Base-by-base conservation (phyloP, 2,888 invertebrate genomes). In the Hermodice carunculata region DNA sequence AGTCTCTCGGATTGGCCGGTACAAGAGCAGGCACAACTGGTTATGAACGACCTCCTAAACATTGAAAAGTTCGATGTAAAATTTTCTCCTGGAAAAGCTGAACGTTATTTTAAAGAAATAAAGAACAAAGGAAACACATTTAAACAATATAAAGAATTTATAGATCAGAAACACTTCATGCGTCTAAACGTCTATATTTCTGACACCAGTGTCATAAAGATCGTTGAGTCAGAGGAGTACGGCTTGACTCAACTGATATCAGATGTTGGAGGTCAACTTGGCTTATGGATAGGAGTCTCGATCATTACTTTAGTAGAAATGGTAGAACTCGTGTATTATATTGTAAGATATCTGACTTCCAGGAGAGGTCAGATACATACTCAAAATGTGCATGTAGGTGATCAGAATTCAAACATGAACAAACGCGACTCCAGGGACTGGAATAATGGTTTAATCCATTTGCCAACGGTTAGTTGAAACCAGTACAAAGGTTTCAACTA, bases 161-260 rank as follows among this genome's bases (percentile, higher is more conserved):
- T 62, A n/a, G 6, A 42, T 3, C 17, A 4, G 1, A 62, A 81
- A 72, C 81, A 81, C 61, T 71, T 81, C 22, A 67, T 81, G 5
- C 71, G 82, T 26, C 63, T 82, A 3, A 82, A 82, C 63, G 74
- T 82, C 6, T 82, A 81, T 61, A 65, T 82, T 32, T 81, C 81
- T 63, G 82, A 81, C 62, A 70, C 81, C 19, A 81, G 79, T 67
- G 78, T 62, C 29, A 40, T 62, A 1, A 56, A 56, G 29, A 56
- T 62, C 29, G 52, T 42, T 26, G 62, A 62, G 40, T 56, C 44
- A 17, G 62, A 43, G 14, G 62, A 37, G 19, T 62, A 62, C 46
- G 49, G 49, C 24, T 34, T 56, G 28, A 43, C 57, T 22, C 62
- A 62, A 42, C 26, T 62, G 48, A 28, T 62, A 11, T 62, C 62